Evolutionary conservation across 2,888 invertebrate genomes (phyloP), one percentile per base, ranked within the genome.

Genomic region (Neoaliturus tenellus): DNA sequence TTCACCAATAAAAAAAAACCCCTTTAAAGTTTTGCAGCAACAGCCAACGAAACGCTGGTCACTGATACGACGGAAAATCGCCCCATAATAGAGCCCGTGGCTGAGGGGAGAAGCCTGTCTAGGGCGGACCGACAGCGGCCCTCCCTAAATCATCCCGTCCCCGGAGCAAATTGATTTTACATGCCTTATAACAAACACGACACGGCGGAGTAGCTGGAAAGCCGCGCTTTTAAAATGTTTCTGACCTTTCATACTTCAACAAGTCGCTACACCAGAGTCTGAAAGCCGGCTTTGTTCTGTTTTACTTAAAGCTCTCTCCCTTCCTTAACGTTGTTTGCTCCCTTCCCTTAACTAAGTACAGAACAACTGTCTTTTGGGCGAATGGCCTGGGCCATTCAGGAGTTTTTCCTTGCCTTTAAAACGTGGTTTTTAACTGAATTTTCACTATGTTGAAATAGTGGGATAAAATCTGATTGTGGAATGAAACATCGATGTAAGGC

Each of bases 81-180:
- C 17, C 62, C 62, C 62, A 62, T 62, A 62, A 62, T 62, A 62
- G 62, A 62, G 62, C 31, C 28, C 14, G 62, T 17, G 14, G 28
- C 31, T 62, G 20, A 62, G 31, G 62, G 62, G 62, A 8, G 62
- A 62, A 62, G 31, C 28, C 31, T 4, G 62, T 62, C 51, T 4
- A 28, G 62, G 62, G 62, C 10, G 1, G n/a, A n/a, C n/a, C n/a
- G n/a, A n/a, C n/a, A n/a, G n/a, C 62, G 62, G 44, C 55, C 78
- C 31, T 20, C n/a, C 33, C 78, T 55, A 78, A 78, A 78, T 78
- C 78, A 78, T 23, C 48, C 75, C 28, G 25, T 31, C 33, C n/a
- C n/a, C 55, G 78, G 35, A 62, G 28, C 78, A 55, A 75, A 78
- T 78, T 78, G 78, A 78, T 78, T 78, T 31, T 78, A 78, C 78